These are phyloP conservation scores for Aplodontia rufa DNA, from an alignment of 2,113 vertebrate species.

Conservation along the genomic window DNA sequence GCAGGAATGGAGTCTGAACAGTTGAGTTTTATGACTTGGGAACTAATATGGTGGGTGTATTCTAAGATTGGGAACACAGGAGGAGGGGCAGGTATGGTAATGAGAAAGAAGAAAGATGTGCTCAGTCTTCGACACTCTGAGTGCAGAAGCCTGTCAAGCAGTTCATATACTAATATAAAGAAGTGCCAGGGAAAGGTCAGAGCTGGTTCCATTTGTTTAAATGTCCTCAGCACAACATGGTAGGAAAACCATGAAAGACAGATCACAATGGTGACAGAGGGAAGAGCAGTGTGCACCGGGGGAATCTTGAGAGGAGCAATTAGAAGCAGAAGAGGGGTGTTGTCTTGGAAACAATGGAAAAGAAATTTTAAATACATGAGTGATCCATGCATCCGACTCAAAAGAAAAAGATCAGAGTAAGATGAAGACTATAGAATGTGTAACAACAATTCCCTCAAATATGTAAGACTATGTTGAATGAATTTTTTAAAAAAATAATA, in stretches of 20 bases:
- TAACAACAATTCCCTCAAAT: too few relatives aligned
- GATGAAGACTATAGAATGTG: too few relatives aligned
- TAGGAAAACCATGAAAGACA: neutral
- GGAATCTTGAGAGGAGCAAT: neutral
- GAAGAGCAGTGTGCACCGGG: neutral
- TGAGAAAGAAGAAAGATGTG: neutral
- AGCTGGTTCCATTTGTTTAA: neutral
- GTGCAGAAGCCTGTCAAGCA: neutral
- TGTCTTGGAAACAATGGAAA: neutral
- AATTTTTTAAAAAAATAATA: too few relatives aligned
- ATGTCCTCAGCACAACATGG: neutral
- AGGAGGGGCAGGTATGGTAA: neutral
- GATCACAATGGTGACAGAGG: neutral
- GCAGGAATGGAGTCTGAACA: neutral
- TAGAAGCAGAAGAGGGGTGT: neutral
- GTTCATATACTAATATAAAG: neutral
- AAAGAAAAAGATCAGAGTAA: too few relatives aligned
- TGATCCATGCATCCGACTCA: neutral
- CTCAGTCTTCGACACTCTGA: neutral
- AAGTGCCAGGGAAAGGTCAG: too few relatives aligned
- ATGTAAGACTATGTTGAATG: too few relatives aligned
- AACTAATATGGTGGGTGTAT: neutral
- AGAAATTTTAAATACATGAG: neutral
- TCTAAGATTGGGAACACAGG: neutral
- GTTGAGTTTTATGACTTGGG: neutral